Evolutionary conservation across 1,140 invertebrate genomes (phyloP), one percentile per base, ranked within the genome.

Genomic region (Drosophila pachea): DNA sequence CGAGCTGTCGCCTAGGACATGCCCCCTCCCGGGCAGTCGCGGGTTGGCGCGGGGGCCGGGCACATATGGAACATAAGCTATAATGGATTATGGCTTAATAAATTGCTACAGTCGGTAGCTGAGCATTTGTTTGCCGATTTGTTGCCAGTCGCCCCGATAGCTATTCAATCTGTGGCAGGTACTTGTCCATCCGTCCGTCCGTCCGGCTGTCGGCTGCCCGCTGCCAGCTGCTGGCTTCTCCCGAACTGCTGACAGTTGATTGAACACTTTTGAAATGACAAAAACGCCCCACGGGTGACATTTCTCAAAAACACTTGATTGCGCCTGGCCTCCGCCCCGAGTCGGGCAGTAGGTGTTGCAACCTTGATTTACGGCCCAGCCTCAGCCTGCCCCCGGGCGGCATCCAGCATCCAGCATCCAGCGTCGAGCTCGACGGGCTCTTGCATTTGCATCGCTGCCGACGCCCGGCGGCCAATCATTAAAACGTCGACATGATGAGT

Each of bases 221-320:
- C 14, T 47, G 61, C 49, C 22, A 64, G 56, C 48, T n/a, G 22
- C 22, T 22, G 22, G 22, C 22, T 3, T 22, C 22, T 22, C 1
- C 22, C 22, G 22, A 22, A 33, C 73, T 55, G 79, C 76, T 83
- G 79, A 83, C 79, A 83, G 81, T 83, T 83, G 79, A 83, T 83
- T 83, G 79, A 83, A 83, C 79, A 83, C 79, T 76, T 83, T 79
- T 76, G 76, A 76, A 83, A 84, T 83, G 78, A 83, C 78, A 83
- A 83, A 84, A 83, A 79, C 79, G 76, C 79, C 78, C 78, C 79
- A 60, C 78, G 78, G 79, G 79, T 84, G 81, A 84, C 81, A 84
- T 86, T 76, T 86, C 81, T 84, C 79, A 81, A 86, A 22, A 84
- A 84, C 79, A 84, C 79, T 86, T 84, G 86, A 84, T 81, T 63